Evolutionary conservation across 2,888 invertebrate genomes (phyloP).

Genomic region (Boloria euphrosyne): DNA sequence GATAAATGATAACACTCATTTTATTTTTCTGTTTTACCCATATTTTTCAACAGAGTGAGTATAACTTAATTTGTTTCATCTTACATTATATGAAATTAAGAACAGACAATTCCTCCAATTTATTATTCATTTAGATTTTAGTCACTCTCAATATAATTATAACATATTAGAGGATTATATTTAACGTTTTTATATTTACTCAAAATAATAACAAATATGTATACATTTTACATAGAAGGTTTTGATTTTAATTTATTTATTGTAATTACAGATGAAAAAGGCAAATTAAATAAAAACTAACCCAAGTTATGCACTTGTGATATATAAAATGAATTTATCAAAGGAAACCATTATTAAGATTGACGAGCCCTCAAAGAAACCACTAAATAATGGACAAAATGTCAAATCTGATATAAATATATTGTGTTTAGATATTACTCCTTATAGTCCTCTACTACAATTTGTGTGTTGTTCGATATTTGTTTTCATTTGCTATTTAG

Average conservation of each 20-base stretch:
- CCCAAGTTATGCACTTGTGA: background rate
- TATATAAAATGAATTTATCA: constrained; percentile 49
- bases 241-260: background rate
- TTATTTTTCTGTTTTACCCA: background rate
- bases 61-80: background rate
- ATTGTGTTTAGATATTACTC: constrained; percentile 88
- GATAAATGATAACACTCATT: background rate
- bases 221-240: too few relatives aligned
- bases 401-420: constrained; percentile 82
- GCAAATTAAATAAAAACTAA: background rate
- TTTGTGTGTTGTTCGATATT: constrained; percentile 89
- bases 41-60: background rate
- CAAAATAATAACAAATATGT: too few relatives aligned
- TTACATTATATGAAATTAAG: background rate
- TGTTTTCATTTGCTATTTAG: constrained; percentile 92
- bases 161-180: too few relatives aligned
- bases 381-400: constrained; percentile 44
- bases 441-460: constrained; percentile 85
- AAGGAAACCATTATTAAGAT: constrained; percentile 69
- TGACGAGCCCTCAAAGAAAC: constrained; percentile 43
- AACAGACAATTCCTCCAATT: too few relatives aligned
- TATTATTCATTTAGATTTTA: too few relatives aligned
- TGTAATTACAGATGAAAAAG: background rate
- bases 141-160: too few relatives aligned
- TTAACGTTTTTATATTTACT: too few relatives aligned